Evolutionary conservation across 2,888 invertebrate genomes (phyloP).

Genomic region (Agriopis marginaria): DNA sequence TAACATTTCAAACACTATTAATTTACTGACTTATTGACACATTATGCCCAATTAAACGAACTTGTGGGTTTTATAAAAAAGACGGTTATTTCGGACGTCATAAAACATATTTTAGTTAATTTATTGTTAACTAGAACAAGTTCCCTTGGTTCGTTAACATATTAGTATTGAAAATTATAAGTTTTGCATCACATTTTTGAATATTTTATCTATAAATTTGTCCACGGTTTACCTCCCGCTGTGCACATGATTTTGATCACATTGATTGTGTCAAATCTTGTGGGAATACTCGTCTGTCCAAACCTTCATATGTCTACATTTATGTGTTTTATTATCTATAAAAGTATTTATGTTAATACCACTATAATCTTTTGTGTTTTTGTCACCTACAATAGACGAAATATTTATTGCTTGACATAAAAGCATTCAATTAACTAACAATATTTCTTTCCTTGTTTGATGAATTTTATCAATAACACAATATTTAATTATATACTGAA

Average conservation of each 20-base stretch:
- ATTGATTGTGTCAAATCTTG: conserved; percentile 24
- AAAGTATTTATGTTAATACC: conserved; percentile 26
- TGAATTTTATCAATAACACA: neutral
- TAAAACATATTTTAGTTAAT: conserved; percentile 26
- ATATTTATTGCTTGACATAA: conserved; percentile 1
- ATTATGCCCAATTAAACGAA: conserved; percentile 25
- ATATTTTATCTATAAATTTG: conserved; percentile 34
- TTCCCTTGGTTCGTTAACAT: conserved; percentile 31
- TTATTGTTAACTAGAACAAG: conserved; percentile 33
- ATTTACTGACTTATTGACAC: conserved; percentile 27
- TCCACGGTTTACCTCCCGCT: conserved; percentile 22
- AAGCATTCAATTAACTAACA: neutral
- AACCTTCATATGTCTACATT: conserved; percentile 18
- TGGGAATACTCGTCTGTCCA: conserved; percentile 25
- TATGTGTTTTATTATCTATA: conserved; percentile 18
- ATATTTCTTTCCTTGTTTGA: neutral
- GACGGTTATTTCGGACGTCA: conserved; percentile 14
- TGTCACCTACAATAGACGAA: conserved; percentile 8
- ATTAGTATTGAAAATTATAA: conserved; percentile 22
- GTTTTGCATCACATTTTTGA: conserved; percentile 30
- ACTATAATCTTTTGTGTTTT: conserved; percentile 11
- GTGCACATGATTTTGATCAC: conserved; percentile 25
- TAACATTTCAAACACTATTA: conserved; percentile 18
- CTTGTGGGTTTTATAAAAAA: conserved; percentile 25
- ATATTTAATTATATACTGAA: conserved; percentile 21